phyloP scores from a whole-genome alignment of 1,140 invertebrate species.

The Physella acuta region DNA sequence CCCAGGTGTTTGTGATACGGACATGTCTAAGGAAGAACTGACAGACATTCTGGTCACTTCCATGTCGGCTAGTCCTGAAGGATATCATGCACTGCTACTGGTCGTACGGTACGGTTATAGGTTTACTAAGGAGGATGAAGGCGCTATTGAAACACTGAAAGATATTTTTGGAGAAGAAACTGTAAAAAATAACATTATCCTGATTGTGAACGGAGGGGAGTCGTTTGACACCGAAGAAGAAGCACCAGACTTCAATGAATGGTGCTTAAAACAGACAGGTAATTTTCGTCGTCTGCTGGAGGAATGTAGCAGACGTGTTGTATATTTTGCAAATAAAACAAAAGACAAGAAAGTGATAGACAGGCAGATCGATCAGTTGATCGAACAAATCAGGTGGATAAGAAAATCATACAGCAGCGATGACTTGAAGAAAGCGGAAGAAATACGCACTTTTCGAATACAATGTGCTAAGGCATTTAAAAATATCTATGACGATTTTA shows the following conservation, averaged over 20 bases:
- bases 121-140: conserved; percentile 1
- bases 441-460: no score
- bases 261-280: background rate
- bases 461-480: no score
- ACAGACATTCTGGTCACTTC: background rate
- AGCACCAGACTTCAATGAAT: background rate
- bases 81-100: background rate
- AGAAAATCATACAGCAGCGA: no score
- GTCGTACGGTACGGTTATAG: background rate
- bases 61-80: background rate
- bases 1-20: background rate
- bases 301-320: background rate
- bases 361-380: background rate
- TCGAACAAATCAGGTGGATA: background rate
- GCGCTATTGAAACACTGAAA: background rate
- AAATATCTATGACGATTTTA: no score
- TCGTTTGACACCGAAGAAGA: background rate
- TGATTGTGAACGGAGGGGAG: conserved; percentile 10
- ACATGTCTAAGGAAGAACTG: background rate
- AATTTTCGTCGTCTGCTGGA: background rate
- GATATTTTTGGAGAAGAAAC: conserved; percentile 7
- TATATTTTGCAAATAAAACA: background rate
- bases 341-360: background rate
- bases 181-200: conserved; percentile 5
- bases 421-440: no score